Evolutionary conservation across 2,797 vertebrate species (phyloP).

Genomic region (Danio albolineatus): DNA sequence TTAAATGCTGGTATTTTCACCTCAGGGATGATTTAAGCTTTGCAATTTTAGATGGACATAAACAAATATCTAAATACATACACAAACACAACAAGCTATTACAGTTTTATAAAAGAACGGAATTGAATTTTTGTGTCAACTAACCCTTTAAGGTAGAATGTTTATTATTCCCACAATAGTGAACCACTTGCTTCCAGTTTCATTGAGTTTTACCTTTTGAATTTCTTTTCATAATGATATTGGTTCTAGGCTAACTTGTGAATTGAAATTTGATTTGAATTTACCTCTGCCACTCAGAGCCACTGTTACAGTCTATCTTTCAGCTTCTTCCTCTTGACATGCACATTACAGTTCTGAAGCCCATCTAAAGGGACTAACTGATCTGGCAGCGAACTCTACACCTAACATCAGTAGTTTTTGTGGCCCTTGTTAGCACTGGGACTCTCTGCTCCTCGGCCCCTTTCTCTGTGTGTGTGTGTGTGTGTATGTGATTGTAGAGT

Average conservation of each 20-base stretch:
- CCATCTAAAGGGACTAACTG: slow-evolving; percentile 41
- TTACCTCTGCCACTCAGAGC: neutral
- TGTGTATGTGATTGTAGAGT: slow-evolving; percentile 66
- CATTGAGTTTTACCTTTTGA: neutral
- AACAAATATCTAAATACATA: neutral
- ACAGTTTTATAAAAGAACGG: too few species aligned
- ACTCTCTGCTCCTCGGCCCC: slow-evolving; percentile 37
- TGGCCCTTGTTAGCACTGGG: slow-evolving; percentile 61
- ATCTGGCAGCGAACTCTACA: slow-evolving; percentile 47
- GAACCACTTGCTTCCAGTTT: neutral
- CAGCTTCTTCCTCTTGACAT: neutral
- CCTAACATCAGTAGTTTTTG: slow-evolving; percentile 45
- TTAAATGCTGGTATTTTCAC: neutral
- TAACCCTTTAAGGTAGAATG: neutral
- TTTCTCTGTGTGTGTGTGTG: neutral
- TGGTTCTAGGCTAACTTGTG: neutral
- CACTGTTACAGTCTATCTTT: neutral
- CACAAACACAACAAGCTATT: too few species aligned
- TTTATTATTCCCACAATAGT: neutral
- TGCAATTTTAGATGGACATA: neutral
- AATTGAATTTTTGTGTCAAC: neutral
- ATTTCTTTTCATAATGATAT: neutral
- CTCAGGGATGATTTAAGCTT: too few species aligned
- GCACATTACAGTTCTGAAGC: slow-evolving; percentile 1
- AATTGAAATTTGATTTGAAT: neutral